phyloP scores from a whole-genome alignment of 2,888 invertebrate genomes.

The Sussaba pulchella region DNA sequence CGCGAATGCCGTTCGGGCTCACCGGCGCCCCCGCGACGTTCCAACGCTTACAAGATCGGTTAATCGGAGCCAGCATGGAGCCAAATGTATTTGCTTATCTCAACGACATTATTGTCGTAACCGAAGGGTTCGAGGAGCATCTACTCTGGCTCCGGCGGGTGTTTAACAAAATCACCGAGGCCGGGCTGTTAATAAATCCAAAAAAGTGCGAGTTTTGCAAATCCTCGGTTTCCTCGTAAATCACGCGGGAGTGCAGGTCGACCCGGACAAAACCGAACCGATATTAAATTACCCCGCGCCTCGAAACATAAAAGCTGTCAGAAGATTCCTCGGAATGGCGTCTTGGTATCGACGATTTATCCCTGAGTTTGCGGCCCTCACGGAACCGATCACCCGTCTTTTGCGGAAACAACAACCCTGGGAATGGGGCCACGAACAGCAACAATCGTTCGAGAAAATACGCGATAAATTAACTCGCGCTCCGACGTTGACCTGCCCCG shows the following conservation, averaged over 20 bases:
- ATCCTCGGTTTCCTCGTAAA: slow-evolving; percentile 7
- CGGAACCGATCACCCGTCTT: background rate
- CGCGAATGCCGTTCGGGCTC: slow-evolving; percentile 26
- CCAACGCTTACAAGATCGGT: background rate
- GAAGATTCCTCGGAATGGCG: slow-evolving; percentile 10
- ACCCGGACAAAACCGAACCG: background rate
- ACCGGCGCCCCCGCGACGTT: background rate
- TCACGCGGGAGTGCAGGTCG: background rate
- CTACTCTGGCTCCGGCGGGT: slow-evolving; percentile 1
- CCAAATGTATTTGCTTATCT: slow-evolving; percentile 12
- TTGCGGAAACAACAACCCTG: background rate
- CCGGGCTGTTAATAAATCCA: background rate
- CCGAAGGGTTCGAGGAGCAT: slow-evolving; percentile 2
- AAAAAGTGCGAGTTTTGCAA: slow-evolving; percentile 2
- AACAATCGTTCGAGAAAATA: background rate
- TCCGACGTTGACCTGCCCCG: slow-evolving; percentile 5
- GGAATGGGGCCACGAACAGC: background rate
- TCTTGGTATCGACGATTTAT: slow-evolving; percentile 24
- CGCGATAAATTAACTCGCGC: background rate
- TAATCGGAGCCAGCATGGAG: background rate
- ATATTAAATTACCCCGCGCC: background rate
- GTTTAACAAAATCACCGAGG: slow-evolving; percentile 1
- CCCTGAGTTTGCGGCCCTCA: background rate
- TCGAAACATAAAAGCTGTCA: background rate
- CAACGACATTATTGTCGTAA: slow-evolving; percentile 6